Conservation (phyloP, 2,888 invertebrate species). For the Rhagonycha fulva region DNA sequence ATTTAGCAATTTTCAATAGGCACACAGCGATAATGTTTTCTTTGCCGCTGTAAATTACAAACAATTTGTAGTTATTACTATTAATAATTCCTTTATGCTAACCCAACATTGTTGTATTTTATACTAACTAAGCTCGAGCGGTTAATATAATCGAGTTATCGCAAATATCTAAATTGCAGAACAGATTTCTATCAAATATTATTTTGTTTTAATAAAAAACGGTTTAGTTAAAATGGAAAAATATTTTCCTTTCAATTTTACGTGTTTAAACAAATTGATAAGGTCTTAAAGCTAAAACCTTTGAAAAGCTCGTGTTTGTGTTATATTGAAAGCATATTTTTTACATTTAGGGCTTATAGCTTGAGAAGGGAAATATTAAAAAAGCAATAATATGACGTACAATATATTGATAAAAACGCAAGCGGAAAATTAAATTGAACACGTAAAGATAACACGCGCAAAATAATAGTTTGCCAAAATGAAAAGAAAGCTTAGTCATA, state of each 20-base stretch:
- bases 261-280: not conserved
- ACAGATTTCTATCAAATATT: not conserved
- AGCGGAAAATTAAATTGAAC: not conserved
- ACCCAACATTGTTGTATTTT: not conserved
- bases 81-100: not conserved
- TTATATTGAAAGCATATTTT: not conserved
- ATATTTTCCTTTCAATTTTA: not conserved
- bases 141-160: not conserved
- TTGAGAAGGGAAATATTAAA: not conserved
- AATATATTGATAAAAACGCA: not conserved
- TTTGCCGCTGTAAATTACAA: constrained; percentile 9
- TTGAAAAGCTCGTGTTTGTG: not conserved
- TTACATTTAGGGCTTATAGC: not conserved
- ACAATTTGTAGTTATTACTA: not conserved
- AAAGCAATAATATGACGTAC: not conserved
- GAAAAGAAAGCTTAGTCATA: not conserved
- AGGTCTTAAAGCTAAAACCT: not conserved
- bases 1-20: not conserved
- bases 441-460: not conserved
- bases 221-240: not conserved
- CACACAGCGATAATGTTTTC: constrained; percentile 9
- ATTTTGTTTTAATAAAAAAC: not conserved
- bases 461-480: not conserved
- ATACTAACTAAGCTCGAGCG: not conserved
- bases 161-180: not conserved